A percentile compares a stretch with the other conserved stretches of the same genome.
Evolutionary conservation across 1,140 invertebrate genomes (phyloP).

Genomic region (Gryllus bimaculatus): DNA sequence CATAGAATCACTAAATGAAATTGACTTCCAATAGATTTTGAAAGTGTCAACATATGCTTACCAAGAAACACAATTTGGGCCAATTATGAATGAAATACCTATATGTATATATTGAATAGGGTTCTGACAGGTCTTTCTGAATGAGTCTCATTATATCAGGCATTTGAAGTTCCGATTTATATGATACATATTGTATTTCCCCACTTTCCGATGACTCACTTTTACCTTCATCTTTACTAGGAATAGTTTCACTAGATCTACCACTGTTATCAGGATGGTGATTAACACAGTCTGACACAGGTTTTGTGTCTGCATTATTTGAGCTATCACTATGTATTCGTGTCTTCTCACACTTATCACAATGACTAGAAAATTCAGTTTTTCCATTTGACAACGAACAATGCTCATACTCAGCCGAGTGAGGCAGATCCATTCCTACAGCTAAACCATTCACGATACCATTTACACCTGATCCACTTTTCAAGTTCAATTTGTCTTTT

Average conservation of each 20-base stretch:
- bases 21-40: background rate
- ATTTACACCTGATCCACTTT: conserved; percentile 19
- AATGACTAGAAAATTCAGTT: conserved; percentile 20
- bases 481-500: conserved; percentile 19
- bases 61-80: conserved; percentile 97
- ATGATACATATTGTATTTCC: conserved; percentile 58
- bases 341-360: conserved; percentile 20
- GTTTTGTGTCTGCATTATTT: conserved; percentile 8
- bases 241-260: conserved; percentile 10
- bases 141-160: conserved; percentile 96
- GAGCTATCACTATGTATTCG: conserved; percentile 13
- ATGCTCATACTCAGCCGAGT: conserved; percentile 10
- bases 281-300: conserved; percentile 17
- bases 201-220: conserved; percentile 10
- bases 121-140: conserved; percentile 97
- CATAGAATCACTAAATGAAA: background rate
- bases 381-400: conserved; percentile 12
- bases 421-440: conserved; percentile 15
- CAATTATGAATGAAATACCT: conserved; percentile 99
- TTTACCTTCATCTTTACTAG: conserved; percentile 8
- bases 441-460: conserved; percentile 23
- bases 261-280: conserved; percentile 7
- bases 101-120: conserved; percentile 99
- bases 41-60: conserved; percentile 40
- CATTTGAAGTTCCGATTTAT: conserved; percentile 86